Base-by-base conservation (phyloP, 1,140 invertebrate species). In the Dendrolimus punctatus region DNA sequence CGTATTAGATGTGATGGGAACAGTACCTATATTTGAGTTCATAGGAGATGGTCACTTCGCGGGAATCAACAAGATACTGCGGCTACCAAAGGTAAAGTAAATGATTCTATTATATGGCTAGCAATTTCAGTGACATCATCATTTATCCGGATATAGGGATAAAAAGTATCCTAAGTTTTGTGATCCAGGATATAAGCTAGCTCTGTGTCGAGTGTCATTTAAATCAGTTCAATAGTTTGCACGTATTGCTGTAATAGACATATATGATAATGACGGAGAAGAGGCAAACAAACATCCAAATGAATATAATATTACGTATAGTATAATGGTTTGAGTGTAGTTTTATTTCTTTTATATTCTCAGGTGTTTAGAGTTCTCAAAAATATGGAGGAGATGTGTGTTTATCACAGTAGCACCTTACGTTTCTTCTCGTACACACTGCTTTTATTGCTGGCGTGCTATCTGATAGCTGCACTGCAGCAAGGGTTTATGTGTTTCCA, bases 401-500 rank as follows among this genome's bases (percentile, higher is more conserved):
- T 75, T 51, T 80, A 83, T 50, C 59, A 70, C 50, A 76, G 70
- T 38, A 80, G 76, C 57, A 39, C 65, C 8, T 39, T 81, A 5
- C 58, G 80, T 2, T 78, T 83, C 61, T 38, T 76, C 23, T 72
- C 73, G 2, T 83, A 72, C 54, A 68, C 75, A 0, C 54, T 81
- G 44, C 58, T 83, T 23, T 51, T 76, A 0, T 44, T 83, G 7
- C 60, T 78, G 40, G 64, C 72, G 3, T 80, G 76, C 50, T 83
- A 77, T 51, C 55, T 80, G 8, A 58, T 83, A 23, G 73, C 76
- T 2, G 59, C 77, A 7, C 9, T 78, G 49, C 78, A 83, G 54
- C 76, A 83, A 6, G 68, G 66, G 6, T 73, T 80, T 42, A 75
- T 83, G 75, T 83, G 80, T 45, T 76, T 69, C 54, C 53, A 65